A percentile compares a stretch with the other conserved stretches of the same genome.
These are phyloP conservation scores for Rhinolophus ferrumequinum DNA, from an alignment of 2,113 vertebrate species.

Conservation along the genomic window DNA sequence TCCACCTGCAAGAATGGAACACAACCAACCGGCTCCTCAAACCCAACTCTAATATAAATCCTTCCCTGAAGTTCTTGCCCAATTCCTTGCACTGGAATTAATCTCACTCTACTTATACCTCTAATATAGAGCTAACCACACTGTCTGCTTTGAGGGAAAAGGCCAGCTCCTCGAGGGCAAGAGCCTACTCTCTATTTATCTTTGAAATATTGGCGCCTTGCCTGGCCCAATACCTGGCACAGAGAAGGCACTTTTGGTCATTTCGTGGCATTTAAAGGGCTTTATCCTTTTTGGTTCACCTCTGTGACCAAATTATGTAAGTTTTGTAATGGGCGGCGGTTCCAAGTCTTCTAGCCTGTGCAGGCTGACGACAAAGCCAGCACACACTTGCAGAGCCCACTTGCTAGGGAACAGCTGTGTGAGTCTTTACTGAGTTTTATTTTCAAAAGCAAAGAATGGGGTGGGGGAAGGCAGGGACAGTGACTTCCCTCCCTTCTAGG, in stretches of 20 bases:
- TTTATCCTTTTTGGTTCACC: neutral
- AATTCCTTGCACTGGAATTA: neutral
- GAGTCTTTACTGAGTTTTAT: conserved; percentile 30
- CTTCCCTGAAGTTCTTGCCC: neutral
- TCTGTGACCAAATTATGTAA: neutral
- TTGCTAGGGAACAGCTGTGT: neutral
- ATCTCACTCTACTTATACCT: neutral
- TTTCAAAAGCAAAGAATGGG: conserved; percentile 25
- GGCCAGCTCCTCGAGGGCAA: neutral
- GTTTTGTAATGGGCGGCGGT: neutral
- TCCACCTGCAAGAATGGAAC: neutral
- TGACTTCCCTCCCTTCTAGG: neutral
- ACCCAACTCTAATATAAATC: conserved; percentile 3
- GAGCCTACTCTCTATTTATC: neutral
- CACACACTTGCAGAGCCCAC: neutral
- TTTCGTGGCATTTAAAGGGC: neutral
- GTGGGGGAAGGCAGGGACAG: neutral
- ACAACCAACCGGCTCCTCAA: neutral
- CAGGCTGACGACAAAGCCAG: neutral
- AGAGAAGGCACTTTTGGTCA: neutral
- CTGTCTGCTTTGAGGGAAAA: neutral
- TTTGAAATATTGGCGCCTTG: neutral
- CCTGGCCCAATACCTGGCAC: neutral
- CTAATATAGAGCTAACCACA: neutral
- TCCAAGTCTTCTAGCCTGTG: neutral